Evolutionary conservation across 2,888 invertebrate genomes (phyloP).

Genomic region (Trachelus iudaicus): DNA sequence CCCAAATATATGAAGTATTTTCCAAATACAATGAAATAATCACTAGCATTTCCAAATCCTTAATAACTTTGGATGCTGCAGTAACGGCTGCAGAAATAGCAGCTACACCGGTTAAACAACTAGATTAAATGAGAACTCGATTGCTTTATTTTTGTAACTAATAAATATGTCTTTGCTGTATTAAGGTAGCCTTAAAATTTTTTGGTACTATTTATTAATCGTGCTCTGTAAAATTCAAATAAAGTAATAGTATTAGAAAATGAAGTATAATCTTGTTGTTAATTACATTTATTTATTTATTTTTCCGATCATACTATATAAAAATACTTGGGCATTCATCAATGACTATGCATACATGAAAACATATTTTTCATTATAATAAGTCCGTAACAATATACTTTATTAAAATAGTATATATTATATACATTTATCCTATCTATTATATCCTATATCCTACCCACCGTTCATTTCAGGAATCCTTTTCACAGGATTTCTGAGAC

Average conservation of each 20-base stretch:
- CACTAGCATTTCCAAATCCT: constrained; percentile 65
- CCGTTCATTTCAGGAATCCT: constrained; percentile 50
- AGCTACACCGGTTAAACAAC: constrained; percentile 56
- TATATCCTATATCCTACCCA: constrained; percentile 37
- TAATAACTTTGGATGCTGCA: constrained; percentile 65
- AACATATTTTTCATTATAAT: constrained; percentile 49
- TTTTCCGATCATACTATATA: constrained; percentile 52
- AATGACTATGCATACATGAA: constrained; percentile 52
- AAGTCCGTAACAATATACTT: constrained; percentile 52
- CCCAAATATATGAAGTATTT: constrained; percentile 63
- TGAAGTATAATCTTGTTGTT: constrained; percentile 1
- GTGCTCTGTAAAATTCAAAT: constrained; percentile 1
- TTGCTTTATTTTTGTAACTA: too few relatives aligned
- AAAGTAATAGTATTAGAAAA: not conserved
- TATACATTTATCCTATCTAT: constrained; percentile 49
- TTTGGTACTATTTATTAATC: not conserved
- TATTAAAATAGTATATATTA: constrained; percentile 50
- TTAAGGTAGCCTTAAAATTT: not conserved
- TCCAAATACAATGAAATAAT: constrained; percentile 68
- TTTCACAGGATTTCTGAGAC: constrained; percentile 44
- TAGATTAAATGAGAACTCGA: constrained; percentile 36
- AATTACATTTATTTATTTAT: constrained; percentile 46
- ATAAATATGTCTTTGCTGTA: too few relatives aligned
- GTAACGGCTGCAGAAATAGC: constrained; percentile 65
- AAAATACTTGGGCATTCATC: constrained; percentile 58